Conservation (phyloP, 2,888 invertebrate genomes). For the Magallana nippona region DNA sequence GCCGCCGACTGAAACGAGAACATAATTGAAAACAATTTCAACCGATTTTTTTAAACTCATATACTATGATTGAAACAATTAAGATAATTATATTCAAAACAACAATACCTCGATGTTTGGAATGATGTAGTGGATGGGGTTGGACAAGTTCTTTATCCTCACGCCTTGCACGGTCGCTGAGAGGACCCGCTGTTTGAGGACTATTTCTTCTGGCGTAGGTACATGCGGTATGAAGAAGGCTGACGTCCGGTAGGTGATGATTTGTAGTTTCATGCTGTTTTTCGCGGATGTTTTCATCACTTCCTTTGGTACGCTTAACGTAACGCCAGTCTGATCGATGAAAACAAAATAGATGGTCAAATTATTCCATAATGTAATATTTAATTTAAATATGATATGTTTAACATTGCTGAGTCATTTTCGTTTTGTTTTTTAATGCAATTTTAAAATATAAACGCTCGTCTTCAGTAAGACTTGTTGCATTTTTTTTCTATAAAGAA, state of each 20-base stretch:
- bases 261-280: slow-evolving; percentile 58
- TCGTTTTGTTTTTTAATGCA: too few species aligned
- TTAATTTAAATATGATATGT: too few species aligned
- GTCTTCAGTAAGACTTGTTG: too few species aligned
- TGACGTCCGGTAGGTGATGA: slow-evolving; percentile 66
- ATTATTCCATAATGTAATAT: too few species aligned
- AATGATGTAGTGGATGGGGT: slow-evolving; percentile 66
- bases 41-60: too few species aligned
- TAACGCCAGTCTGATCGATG: slow-evolving; percentile 60
- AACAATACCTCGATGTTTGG: slow-evolving; percentile 66
- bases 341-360: neutral
- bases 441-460: too few species aligned
- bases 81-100: too few species aligned
- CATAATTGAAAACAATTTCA: too few species aligned
- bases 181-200: slow-evolving; percentile 66
- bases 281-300: slow-evolving; percentile 55
- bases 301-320: slow-evolving; percentile 61
- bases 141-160: slow-evolving; percentile 60
- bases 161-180: slow-evolving; percentile 66
- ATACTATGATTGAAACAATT: too few species aligned
- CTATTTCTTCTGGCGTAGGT: slow-evolving; percentile 55
- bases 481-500: too few species aligned
- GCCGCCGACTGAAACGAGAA: slow-evolving; percentile 59
- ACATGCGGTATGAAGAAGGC: slow-evolving; percentile 67
- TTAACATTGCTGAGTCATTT: too few species aligned